phyloP scores from a whole-genome alignment of 2,888 invertebrate species.

The Apotomis turbidana region DNA sequence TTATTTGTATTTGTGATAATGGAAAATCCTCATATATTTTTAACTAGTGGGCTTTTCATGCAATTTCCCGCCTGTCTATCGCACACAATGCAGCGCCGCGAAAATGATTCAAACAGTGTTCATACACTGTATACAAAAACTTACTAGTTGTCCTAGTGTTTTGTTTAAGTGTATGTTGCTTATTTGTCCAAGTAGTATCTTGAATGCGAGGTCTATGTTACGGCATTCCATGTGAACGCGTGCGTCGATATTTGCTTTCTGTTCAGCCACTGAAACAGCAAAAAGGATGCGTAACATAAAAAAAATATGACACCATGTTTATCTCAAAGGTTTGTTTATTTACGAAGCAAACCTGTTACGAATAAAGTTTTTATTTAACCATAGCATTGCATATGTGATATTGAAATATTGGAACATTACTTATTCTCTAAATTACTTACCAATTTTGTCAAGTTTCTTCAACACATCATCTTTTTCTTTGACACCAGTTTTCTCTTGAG shows the following conservation, averaged over 20 bases:
- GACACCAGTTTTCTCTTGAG: constrained; percentile 63
- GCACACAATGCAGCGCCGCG: no score
- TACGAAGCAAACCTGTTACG: background rate
- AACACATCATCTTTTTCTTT: constrained; percentile 60
- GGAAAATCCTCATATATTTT: no score
- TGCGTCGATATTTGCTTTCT: constrained; percentile 65
- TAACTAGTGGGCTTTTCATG: no score
- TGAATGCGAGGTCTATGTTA: constrained; percentile 69
- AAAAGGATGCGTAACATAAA: constrained; percentile 4
- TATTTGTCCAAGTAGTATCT: constrained; percentile 65
- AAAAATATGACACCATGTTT: constrained; percentile 5
- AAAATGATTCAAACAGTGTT: no score
- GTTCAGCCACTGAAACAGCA: constrained; percentile 60
- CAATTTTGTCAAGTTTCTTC: constrained; percentile 67
- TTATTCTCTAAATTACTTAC: constrained; percentile 50
- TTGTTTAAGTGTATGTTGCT: constrained; percentile 61
- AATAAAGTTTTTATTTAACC: background rate
- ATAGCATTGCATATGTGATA: background rate
- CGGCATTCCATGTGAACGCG: constrained; percentile 60
- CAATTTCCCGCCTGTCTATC: no score
- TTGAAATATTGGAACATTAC: background rate
- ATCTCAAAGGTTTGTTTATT: constrained; percentile 2
- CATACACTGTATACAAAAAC: constrained; percentile 37
- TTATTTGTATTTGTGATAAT: no score
- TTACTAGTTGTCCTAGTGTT: constrained; percentile 73